phyloP scores from a whole-genome alignment of 2,888 invertebrate species.

The Vanessa cardui region DNA sequence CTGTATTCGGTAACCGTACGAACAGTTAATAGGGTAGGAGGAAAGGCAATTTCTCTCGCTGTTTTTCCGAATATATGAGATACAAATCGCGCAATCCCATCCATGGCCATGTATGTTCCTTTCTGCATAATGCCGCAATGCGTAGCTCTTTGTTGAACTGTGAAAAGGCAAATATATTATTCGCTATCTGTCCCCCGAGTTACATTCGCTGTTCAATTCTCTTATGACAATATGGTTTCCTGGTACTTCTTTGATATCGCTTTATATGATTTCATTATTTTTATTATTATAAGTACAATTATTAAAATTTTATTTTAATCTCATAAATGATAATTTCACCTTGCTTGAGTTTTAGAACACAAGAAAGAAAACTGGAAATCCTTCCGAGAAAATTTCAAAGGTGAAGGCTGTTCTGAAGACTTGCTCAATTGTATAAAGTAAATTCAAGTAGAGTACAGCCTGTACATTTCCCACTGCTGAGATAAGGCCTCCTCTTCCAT shows the following conservation, averaged over 20 bases:
- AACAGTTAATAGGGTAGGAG: background rate
- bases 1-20: background rate
- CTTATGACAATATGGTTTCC: slow-evolving; percentile 15
- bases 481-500: no score
- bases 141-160: slow-evolving; percentile 55
- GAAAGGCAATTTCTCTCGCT: slow-evolving; percentile 1
- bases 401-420: no score
- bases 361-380: no score
- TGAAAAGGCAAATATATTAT: slow-evolving; percentile 74
- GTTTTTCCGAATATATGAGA: slow-evolving; percentile 7
- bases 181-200: slow-evolving; percentile 69
- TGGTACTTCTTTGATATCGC: slow-evolving; percentile 3
- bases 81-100: slow-evolving; percentile 12
- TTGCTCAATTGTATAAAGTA: no score
- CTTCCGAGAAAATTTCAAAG: no score
- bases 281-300: no score
- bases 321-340: no score
- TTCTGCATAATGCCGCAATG: slow-evolving; percentile 63
- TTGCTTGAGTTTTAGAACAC: no score
- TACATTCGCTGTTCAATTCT: slow-evolving; percentile 18
- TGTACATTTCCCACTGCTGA: no score
- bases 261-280: background rate
- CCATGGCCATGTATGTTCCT: slow-evolving; percentile 23
- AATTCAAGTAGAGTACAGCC: no score
- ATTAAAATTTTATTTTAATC: no score